These are phyloP conservation scores for Megaceryle maxima DNA, from an alignment of 2,113 vertebrate genomes.

Conservation along the genomic window DNA sequence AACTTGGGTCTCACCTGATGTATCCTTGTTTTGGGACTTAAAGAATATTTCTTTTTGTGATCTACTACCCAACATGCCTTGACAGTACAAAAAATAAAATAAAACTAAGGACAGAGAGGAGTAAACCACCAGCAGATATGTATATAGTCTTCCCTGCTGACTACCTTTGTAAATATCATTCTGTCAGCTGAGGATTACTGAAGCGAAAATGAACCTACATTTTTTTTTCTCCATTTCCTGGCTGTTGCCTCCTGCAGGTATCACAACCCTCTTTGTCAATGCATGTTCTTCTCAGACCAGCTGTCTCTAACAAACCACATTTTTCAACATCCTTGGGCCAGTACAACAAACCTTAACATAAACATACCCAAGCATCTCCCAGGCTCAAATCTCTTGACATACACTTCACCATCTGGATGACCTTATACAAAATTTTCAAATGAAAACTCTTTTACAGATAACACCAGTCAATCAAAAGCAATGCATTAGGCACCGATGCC, in stretches of 20 bases:
- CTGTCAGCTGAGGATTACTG: background rate
- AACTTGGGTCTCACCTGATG: background rate
- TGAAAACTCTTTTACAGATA: background rate
- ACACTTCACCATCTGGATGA: background rate
- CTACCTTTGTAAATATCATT: background rate
- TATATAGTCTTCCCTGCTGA: too few species aligned
- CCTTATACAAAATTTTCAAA: background rate
- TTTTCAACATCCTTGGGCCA: background rate
- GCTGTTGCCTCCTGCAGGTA: background rate
- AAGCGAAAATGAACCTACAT: background rate
- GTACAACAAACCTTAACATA: rapidly evolving
- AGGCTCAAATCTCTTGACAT: background rate
- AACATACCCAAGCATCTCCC: background rate
- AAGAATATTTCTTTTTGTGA: background rate
- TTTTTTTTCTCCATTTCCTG: background rate
- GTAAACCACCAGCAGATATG: background rate
- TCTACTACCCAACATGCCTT: background rate
- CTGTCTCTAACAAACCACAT: rapidly evolving
- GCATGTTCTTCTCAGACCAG: background rate
- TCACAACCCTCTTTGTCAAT: background rate
- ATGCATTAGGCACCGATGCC: background rate
- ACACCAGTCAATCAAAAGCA: background rate
- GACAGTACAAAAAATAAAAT: too few species aligned
- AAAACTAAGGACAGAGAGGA: background rate
- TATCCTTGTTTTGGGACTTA: background rate